These are phyloP conservation scores for Apolygus lucorum DNA, from an alignment of 1,140 invertebrate genomes.

Conservation along the genomic window DNA sequence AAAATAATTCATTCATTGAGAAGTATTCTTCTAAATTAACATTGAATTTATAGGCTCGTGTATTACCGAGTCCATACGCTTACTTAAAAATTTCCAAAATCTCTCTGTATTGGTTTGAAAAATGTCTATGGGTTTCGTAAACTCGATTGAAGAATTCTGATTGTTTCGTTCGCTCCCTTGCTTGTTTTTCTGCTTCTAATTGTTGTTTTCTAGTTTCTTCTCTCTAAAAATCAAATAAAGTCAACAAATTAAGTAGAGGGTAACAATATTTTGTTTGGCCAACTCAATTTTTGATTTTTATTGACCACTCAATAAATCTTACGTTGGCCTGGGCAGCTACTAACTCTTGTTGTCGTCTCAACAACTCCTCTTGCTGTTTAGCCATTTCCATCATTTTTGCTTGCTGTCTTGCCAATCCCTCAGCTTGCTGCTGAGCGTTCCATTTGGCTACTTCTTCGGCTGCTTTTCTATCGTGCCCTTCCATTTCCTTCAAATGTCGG, in stretches of 20 bases:
- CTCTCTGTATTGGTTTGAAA: background rate
- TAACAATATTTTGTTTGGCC: background rate
- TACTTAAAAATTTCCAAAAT: background rate
- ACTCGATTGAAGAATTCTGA: background rate
- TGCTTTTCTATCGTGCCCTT: background rate
- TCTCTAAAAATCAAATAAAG: background rate
- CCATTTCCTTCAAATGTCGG: background rate
- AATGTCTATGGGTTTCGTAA: background rate
- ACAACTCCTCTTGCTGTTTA: background rate
- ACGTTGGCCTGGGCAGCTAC: background rate
- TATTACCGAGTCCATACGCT: no score
- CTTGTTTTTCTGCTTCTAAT: background rate
- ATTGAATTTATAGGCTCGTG: no score
- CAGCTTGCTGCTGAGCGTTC: background rate
- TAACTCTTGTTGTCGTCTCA: background rate
- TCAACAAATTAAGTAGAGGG: background rate
- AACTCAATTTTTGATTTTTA: background rate
- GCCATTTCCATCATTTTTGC: slow-evolving; percentile 5
- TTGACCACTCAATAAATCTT: background rate
- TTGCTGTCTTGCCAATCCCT: background rate
- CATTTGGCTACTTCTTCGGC: background rate
- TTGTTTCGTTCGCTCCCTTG: background rate
- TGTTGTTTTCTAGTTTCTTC: slow-evolving; percentile 7
- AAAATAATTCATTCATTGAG: no score
- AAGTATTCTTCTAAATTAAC: no score